Evolutionary conservation across 2,113 vertebrate genomes (phyloP), one percentile per base, ranked within the genome.

Genomic region (Xerus inauris): DNA sequence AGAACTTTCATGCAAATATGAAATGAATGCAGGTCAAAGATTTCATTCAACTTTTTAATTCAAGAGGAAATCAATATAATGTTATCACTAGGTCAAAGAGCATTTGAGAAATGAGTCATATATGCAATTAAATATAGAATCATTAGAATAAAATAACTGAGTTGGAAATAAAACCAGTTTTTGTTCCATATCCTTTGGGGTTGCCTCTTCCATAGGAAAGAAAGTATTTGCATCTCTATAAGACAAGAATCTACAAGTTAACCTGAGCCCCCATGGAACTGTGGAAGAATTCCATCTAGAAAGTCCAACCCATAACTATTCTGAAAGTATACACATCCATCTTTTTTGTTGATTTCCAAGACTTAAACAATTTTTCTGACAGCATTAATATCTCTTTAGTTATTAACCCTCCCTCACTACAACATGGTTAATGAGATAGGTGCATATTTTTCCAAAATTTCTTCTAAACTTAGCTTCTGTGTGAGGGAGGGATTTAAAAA

Each of bases 241-340:
- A 42, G 49, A 76, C 67, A 94, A 97, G 95, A 49, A 81, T 65
- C 62, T 90, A 20, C 22, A 72, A 14, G 38, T 11, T 87, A 82
- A 81, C 13, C 38, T 83, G 24, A 73, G 45, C 47, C 9, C 6
- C 10, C 30, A 35, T 10, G 42, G 26, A 87, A 45, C 42, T 71
- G 3, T 49, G 24, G 19, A 38, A 76, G 38, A 67, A 47, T 35
- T 45, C 20, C 71, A 9, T 64, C 19, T 76, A 57, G 40, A 59
- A 16, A 35, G 26, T 28, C 47, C 47, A 72, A 32, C 40, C 32
- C 11, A 26, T 24, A 30, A 42, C 38, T 77, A 22, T 16, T 54
- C 1, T 77, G 51, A 80, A n/a, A 91, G 32, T 4, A 69, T 17
- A 64, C 1, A 20, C 42, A 69, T 69, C 11, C 13, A 51, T 13